These are phyloP conservation scores for Hemicordylus capensis DNA, from an alignment of 2,113 vertebrate species.

Conservation along the genomic window DNA sequence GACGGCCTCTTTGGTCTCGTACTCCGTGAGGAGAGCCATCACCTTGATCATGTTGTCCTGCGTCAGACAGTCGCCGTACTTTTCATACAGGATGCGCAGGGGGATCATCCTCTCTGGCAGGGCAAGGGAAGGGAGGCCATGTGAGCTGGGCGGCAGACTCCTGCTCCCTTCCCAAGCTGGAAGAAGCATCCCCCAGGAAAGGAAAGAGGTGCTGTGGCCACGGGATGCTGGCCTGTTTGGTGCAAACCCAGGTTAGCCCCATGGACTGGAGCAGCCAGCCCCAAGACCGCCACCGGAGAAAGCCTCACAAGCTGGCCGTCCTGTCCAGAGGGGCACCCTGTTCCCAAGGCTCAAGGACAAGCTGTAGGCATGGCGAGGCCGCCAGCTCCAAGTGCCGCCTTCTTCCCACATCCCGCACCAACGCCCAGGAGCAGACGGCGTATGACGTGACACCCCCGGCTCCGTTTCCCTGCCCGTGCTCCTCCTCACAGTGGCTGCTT, in stretches of 20 bases:
- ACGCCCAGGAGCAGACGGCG: neutral
- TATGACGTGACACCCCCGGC: neutral
- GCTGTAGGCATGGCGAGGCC: neutral
- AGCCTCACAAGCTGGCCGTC: neutral
- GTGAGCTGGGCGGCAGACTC: neutral
- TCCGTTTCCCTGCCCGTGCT: neutral
- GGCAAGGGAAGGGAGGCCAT: neutral
- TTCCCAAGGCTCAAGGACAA: too few species aligned
- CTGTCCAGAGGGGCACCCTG: neutral
- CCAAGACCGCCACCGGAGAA: neutral
- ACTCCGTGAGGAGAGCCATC: constrained; percentile 81
- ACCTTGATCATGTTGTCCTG: constrained; percentile 90
- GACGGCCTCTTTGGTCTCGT: constrained; percentile 43
- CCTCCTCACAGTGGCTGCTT: neutral
- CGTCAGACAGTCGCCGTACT: constrained; percentile 80
- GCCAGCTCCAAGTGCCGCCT: neutral
- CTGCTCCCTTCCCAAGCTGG: accelerated
- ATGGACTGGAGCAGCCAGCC: neutral
- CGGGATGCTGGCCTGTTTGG: neutral
- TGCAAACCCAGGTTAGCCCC: neutral
- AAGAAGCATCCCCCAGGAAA: neutral
- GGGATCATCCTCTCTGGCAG: constrained; percentile 81
- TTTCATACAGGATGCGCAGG: constrained; percentile 83
- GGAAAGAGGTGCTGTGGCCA: too few species aligned
- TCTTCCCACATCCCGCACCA: neutral